Conservation (phyloP, 1,140 invertebrate genomes). For the Diplogasteroides magnus region DNA sequence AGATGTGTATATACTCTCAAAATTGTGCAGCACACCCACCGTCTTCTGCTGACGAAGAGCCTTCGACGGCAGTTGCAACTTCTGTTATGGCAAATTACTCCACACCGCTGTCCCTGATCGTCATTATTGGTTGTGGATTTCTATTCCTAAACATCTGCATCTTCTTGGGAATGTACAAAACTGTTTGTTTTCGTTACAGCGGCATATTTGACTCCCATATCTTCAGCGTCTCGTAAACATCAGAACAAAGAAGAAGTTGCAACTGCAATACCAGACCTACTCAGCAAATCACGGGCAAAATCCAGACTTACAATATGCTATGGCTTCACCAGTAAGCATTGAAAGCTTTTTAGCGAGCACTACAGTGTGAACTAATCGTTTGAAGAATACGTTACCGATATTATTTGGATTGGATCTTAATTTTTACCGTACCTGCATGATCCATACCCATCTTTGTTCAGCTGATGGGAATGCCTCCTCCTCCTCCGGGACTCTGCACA, state of each 20-base stretch:
- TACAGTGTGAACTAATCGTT: not conserved
- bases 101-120: slow-evolving; percentile 80
- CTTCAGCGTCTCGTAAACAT: slow-evolving; percentile 37
- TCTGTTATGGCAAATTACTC: slow-evolving; percentile 63
- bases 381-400: not conserved
- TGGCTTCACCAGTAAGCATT: slow-evolving; percentile 31
- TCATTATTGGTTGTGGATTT: slow-evolving; percentile 85
- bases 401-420: not conserved
- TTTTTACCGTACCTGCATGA: slow-evolving; percentile 8
- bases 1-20: not conserved
- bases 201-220: not conserved
- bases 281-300: slow-evolving; percentile 32
- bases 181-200: not conserved
- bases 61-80: slow-evolving; percentile 71
- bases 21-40: slow-evolving; percentile 12
- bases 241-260: slow-evolving; percentile 39
- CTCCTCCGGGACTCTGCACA: slow-evolving; percentile 20
- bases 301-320: slow-evolving; percentile 35
- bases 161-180: slow-evolving; percentile 80
- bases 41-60: slow-evolving; percentile 2
- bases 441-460: not conserved
- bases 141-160: slow-evolving; percentile 83
- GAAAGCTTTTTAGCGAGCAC: not conserved
- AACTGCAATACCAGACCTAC: slow-evolving; percentile 51
- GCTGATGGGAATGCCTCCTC: slow-evolving; percentile 34